These are phyloP conservation scores for Thaumatotibia leucotreta DNA, from an alignment of 1,140 invertebrate species.

Conservation along the genomic window DNA sequence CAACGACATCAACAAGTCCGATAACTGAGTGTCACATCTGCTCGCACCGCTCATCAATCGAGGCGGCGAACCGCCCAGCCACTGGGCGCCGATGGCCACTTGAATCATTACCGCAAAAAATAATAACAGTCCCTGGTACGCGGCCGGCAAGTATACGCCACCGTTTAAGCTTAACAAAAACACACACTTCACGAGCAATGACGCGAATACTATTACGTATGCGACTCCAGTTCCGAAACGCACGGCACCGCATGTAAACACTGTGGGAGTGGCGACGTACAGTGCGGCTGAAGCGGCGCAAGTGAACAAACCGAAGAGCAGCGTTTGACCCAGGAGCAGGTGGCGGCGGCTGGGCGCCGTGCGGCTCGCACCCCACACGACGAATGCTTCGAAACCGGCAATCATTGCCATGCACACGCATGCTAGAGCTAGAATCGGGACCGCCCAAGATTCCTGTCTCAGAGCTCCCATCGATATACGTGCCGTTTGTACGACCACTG, in stretches of 20 bases:
- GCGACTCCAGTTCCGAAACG: constrained; percentile 91
- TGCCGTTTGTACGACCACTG: constrained; percentile 32
- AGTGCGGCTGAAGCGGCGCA: constrained; percentile 88
- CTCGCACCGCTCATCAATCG: constrained; percentile 65
- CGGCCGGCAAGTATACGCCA: constrained; percentile 94
- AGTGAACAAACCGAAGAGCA: constrained; percentile 91
- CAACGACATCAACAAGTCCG: constrained; percentile 86
- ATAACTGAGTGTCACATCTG: constrained; percentile 81
- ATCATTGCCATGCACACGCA: constrained; percentile 88
- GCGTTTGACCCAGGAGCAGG: constrained; percentile 93
- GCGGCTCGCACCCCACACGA: constrained; percentile 91
- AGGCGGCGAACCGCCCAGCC: constrained; percentile 87
- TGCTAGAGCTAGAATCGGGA: constrained; percentile 88
- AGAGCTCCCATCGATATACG: constrained; percentile 67
- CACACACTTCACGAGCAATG: constrained; percentile 95
- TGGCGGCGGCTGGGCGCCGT: constrained; percentile 90
- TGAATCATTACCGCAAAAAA: constrained; percentile 94
- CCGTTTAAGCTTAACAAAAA: constrained; percentile 94
- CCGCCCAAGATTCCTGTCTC: constrained; percentile 88
- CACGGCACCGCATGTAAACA: constrained; percentile 88
- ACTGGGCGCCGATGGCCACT: constrained; percentile 91
- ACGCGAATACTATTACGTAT: constrained; percentile 93
- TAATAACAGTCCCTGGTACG: constrained; percentile 92
- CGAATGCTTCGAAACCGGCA: constrained; percentile 90
- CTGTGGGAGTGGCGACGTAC: constrained; percentile 87